A percentile compares a stretch with the other conserved stretches of the same genome.
Evolutionary conservation across 35 echinoderm and acorn worm genomes (phyloP).

Genomic region (Hemicentrotus pulcherrimus): DNA sequence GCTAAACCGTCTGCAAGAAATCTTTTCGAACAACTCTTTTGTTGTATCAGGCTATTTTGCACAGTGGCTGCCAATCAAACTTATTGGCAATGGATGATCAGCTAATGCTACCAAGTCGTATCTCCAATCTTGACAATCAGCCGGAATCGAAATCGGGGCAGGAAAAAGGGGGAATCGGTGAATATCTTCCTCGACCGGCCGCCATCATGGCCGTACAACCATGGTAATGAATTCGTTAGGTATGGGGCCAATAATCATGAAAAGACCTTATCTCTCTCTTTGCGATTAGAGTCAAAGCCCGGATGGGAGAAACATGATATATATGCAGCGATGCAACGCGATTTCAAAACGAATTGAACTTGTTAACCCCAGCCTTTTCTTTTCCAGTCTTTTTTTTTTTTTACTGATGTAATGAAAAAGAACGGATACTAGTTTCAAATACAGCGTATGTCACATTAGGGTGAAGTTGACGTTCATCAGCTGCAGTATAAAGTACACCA

Average conservation of each 20-base stretch:
- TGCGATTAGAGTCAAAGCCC: not conserved
- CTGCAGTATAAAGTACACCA: not conserved
- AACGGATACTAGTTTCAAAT: not conserved
- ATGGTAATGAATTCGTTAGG: not conserved
- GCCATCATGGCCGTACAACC: not conserved
- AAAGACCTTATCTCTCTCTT: not conserved
- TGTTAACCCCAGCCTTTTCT: not conserved
- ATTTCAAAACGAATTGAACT: not conserved
- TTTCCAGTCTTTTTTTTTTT: not conserved
- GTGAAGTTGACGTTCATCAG: not conserved
- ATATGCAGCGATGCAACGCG: not conserved
- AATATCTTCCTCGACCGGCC: not conserved
- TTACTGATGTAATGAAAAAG: not conserved
- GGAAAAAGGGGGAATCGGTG: not conserved
- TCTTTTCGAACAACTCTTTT: not conserved
- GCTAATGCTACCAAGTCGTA: not conserved
- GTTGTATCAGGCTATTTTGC: not conserved
- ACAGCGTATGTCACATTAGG: not conserved
- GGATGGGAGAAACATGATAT: not conserved
- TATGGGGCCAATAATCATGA: not conserved
- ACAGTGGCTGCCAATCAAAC: not conserved
- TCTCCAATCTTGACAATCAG: not conserved
- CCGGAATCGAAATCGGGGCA: constrained; percentile 7
- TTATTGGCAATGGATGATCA: not conserved
- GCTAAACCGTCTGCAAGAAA: not conserved